phyloP scores from a whole-genome alignment of 2,888 invertebrate species.

The Leucophora obtusa region DNA sequence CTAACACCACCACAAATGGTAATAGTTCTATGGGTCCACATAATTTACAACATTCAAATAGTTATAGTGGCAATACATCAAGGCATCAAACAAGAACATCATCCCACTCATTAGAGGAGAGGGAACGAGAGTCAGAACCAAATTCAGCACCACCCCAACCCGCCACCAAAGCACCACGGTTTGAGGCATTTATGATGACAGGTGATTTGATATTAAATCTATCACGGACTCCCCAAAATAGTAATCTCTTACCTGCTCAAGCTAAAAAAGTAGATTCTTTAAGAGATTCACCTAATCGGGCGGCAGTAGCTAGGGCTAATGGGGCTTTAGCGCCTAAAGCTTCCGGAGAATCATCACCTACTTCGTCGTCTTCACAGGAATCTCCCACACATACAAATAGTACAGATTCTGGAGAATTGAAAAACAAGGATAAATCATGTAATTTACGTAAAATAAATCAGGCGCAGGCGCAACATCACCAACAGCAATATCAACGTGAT shows the following conservation, averaged over 20 bases:
- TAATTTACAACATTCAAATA: constrained; percentile 71
- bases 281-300: constrained; percentile 77
- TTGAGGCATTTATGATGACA: constrained; percentile 98
- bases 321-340: constrained; percentile 78
- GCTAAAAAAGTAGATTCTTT: constrained; percentile 79
- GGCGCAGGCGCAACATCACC: constrained; percentile 69
- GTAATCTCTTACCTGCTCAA: constrained; percentile 81
- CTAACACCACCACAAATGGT: constrained; percentile 64
- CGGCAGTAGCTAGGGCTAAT: constrained; percentile 72
- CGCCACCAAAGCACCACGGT: constrained; percentile 80
- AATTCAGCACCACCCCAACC: constrained; percentile 76
- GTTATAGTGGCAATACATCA: constrained; percentile 71
- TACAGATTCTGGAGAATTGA: constrained; percentile 75
- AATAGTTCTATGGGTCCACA: constrained; percentile 49
- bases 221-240: constrained; percentile 87
- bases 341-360: constrained; percentile 78
- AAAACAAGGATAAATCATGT: constrained; percentile 65
- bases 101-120: constrained; percentile 55
- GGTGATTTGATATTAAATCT: constrained; percentile 97
- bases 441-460: constrained; percentile 60
- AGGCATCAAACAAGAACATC: constrained; percentile 16
- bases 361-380: constrained; percentile 78
- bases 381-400: constrained; percentile 74
- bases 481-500: constrained; percentile 73
- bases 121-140: constrained; percentile 73